Base-by-base conservation (phyloP, 2,888 invertebrate genomes). In the Philereme vetulata region DNA sequence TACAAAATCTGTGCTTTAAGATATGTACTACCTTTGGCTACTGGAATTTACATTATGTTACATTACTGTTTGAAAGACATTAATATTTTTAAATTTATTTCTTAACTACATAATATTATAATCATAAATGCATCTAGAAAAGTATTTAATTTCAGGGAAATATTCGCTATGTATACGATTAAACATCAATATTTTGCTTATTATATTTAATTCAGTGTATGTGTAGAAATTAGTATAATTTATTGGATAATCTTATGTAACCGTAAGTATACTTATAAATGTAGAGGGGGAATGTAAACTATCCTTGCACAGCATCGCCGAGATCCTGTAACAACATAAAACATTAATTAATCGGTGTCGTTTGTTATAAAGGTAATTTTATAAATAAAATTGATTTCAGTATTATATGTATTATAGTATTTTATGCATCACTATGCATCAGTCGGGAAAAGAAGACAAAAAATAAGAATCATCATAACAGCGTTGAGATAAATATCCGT, bases 361-460 rank as follows among this genome's bases (percentile, higher is more conserved):
- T 7, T 45, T 32, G 45, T 42, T 42, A 8, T 42, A 1, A 38
- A 38, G 5, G 2, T 6, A 6, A 38, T 45, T 38, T 33, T 4
- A n/a, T n/a, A n/a, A n/a, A n/a, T n/a, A n/a, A n/a, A n/a, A n/a
- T n/a, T n/a, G n/a, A n/a, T n/a, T n/a, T n/a, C n/a, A n/a, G n/a
- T n/a, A n/a, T n/a, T n/a, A n/a, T n/a, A n/a, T n/a, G n/a, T n/a
- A 57, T 40, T n/a, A 54, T 68, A n/a, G n/a, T n/a, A 4, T 67
- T 70, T 4, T 4, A 67, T 82, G 71, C 82, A 70, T 82, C 86
- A 85, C 70, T 84, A 87, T 89, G 67, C 70, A 70, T 90, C 90
- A 85, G 90, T 82, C 85, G 86, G 86, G 86, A 88, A 86, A 88
- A 88, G 86, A 86, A 86, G 88, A 86, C 86, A 84, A 84, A 79